These are phyloP conservation scores for Oreonectes daqikongensis DNA, from an alignment of 2,797 vertebrate species.

Conservation along the genomic window DNA sequence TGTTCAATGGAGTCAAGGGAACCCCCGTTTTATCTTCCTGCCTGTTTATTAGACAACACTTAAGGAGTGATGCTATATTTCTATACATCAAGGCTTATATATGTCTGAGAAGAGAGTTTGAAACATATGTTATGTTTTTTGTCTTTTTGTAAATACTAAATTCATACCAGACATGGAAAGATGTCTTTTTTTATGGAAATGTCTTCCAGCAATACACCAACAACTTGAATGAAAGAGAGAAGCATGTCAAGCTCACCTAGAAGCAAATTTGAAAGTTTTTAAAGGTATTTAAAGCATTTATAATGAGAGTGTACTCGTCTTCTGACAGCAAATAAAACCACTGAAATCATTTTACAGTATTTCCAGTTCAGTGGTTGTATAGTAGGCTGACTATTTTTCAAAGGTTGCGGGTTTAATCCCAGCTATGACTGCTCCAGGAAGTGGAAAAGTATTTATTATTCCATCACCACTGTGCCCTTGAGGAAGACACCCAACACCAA, in stretches of 20 bases:
- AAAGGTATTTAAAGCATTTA: background rate
- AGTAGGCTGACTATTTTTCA: background rate
- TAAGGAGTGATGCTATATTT: constrained; percentile 46
- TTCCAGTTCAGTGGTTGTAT: background rate
- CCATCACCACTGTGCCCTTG: background rate
- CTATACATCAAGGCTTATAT: constrained; percentile 26
- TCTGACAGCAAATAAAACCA: background rate
- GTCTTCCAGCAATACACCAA: constrained; percentile 13
- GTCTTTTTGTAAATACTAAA: constrained; percentile 22
- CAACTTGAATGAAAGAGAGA: constrained; percentile 38
- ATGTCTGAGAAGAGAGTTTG: constrained; percentile 35
- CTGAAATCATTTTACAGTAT: background rate
- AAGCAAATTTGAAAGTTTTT: constrained; percentile 2
- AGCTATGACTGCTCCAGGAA: too few relatives aligned
- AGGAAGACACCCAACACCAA: background rate
- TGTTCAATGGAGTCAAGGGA: constrained; percentile 40
- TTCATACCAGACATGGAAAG: constrained; percentile 30
- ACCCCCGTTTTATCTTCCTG: constrained; percentile 40
- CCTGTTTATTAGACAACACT: constrained; percentile 39
- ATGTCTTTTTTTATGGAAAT: constrained; percentile 35
- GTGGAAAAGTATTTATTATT: background rate
- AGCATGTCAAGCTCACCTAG: constrained; percentile 34
- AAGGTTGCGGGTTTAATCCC: too few relatives aligned
- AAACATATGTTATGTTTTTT: constrained; percentile 31
- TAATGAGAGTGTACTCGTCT: constrained; percentile 1